These are phyloP conservation scores for Pangasius djambal DNA, from an alignment of 2,797 vertebrate species.

Conservation along the genomic window DNA sequence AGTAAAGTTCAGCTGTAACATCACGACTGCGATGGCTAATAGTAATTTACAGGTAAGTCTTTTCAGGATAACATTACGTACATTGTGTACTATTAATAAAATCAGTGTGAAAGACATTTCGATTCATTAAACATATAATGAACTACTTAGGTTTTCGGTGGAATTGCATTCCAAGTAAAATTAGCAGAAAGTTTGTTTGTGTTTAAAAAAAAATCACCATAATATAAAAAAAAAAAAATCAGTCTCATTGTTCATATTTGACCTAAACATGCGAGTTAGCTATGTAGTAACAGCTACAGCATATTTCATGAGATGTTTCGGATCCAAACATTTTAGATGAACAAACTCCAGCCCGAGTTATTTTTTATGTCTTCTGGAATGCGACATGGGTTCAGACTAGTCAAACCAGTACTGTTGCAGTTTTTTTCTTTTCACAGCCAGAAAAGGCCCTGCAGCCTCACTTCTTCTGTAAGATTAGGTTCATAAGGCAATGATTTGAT, in stretches of 20 bases:
- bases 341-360: neutral
- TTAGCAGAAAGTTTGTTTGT: neutral
- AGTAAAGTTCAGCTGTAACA: neutral
- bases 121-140: neutral
- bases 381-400: conserved; percentile 26
- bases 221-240: neutral
- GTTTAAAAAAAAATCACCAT: neutral
- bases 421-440: neutral
- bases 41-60: conserved; percentile 67
- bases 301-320: neutral
- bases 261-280: neutral
- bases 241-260: neutral
- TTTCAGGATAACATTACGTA: neutral
- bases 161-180: neutral
- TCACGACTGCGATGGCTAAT: conserved; percentile 58
- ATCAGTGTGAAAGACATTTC: neutral
- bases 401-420: conserved; percentile 37
- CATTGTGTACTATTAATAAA: neutral
- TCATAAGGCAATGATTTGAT: neutral
- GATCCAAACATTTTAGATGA: neutral
- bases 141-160: neutral
- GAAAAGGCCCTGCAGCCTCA: neutral
- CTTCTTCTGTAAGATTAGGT: too few relatives aligned
- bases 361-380: conserved; percentile 17
- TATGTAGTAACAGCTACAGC: neutral